phyloP scores from a whole-genome alignment of 2,888 invertebrate genomes.

The Loripinus fragilis region DNA sequence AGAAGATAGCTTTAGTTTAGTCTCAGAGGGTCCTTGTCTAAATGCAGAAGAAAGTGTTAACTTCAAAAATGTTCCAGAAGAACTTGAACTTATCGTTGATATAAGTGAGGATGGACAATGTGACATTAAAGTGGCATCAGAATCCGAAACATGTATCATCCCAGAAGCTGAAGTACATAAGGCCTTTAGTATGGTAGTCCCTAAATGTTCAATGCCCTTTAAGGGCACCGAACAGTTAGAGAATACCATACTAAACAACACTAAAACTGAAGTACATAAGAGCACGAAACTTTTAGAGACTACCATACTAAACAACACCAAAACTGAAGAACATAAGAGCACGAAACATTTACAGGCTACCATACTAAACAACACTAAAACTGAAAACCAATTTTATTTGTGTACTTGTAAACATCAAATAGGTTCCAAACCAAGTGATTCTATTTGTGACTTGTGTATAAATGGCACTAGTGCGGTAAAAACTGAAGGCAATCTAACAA shows the following conservation, averaged over 20 bases:
- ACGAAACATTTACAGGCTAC: too few relatives aligned
- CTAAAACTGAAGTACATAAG: not conserved
- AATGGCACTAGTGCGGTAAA: not conserved
- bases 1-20: not conserved
- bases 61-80: not conserved
- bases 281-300: not conserved
- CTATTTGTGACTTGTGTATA: not conserved
- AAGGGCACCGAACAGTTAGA: too few relatives aligned
- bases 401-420: not conserved
- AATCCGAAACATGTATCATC: not conserved
- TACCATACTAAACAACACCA: too few relatives aligned
- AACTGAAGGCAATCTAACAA: too few relatives aligned
- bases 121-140: not conserved
- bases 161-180: not conserved
- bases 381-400: not conserved
- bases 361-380: too few relatives aligned
- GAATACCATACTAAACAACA: too few relatives aligned
- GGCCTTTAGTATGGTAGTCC: too few relatives aligned
- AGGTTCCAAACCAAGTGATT: not conserved
- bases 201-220: too few relatives aligned
- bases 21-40: too few relatives aligned
- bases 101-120: slow-evolving; percentile 12
- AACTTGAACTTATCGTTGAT: slow-evolving; percentile 15
- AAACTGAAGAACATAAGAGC: not conserved
- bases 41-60: not conserved